Base-by-base conservation (phyloP, 2,113 vertebrate species). In the Xyrauchen texanus region DNA sequence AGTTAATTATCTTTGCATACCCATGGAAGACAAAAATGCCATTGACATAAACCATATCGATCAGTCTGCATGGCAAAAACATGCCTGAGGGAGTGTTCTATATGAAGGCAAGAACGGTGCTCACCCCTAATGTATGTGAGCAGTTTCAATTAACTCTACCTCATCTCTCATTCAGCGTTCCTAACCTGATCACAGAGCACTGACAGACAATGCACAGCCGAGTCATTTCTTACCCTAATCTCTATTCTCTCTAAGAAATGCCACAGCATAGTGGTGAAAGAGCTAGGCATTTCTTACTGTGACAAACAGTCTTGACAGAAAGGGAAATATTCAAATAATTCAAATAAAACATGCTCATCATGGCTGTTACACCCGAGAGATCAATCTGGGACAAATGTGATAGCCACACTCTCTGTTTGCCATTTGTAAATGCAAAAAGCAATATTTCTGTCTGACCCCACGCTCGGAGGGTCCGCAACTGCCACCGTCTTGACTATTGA, bases 351-450 rank as follows among this genome's bases (percentile, higher is more conserved):
- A 64, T 68, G 78, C 81, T 82, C 83, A 84, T 89, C 85, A 85
- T 85, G 76, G 71, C 77, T 77, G 86, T 88, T 89, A 84, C 88
- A 83, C 89, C 74, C 77, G 87, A 87, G 85, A 88, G 85, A 85
- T 84, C 78, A 81, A 87, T 89, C 81, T 85, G 60, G 21, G 78
- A 87, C 78, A 68, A 72, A 74, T 74, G 12, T 82, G 74, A 87
- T 86, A 87, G 81, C 60, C 45, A 75, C 76, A 86, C 83, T 86
- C 85, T 87, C 88, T 79, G 82, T 81, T 90, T 91, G 86, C 88
- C 88, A 90, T 90, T 89, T 90, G 88, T 89, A 90, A 88, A 93
- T 90, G 90, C 89, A 91, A 91, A 91, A 92, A 90, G 88, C 90
- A 91, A 92, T 91, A 93, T 92, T 90, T 90, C 84, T 89, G 76